These are phyloP conservation scores for Drosophila takahashii DNA, from an alignment of 1,140 invertebrate genomes.

Conservation along the genomic window DNA sequence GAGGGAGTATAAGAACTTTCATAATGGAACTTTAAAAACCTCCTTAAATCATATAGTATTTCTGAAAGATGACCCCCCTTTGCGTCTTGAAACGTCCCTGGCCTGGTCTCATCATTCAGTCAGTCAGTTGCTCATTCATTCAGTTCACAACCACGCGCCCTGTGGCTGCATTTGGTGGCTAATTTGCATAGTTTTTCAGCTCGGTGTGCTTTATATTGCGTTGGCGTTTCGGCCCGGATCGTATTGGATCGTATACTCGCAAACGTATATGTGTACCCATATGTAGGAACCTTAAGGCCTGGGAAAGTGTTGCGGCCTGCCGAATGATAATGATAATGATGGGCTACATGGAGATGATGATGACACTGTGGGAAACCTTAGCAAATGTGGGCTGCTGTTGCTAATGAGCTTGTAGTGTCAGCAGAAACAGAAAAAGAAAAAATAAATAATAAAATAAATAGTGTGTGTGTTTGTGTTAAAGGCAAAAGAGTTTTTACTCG, in stretches of 20 bases:
- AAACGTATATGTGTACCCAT: not conserved
- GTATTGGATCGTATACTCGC: constrained; percentile 5
- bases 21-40: not conserved
- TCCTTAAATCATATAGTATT: not conserved
- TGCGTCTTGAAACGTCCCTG: constrained; percentile 39
- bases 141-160: constrained; percentile 51
- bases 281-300: constrained; percentile 57
- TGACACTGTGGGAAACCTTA: constrained; percentile 81
- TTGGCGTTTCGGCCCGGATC: constrained; percentile 63
- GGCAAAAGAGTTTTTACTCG: constrained; percentile 17
- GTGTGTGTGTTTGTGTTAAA: not conserved
- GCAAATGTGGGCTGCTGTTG: constrained; percentile 70
- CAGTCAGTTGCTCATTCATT: constrained; percentile 36
- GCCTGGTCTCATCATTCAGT: constrained; percentile 30
- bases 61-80: constrained; percentile 7
- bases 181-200: constrained; percentile 74
- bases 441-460: not conserved
- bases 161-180: constrained; percentile 68
- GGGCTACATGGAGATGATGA: constrained; percentile 50
- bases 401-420: constrained; percentile 76
- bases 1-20: not conserved
- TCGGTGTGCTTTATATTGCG: constrained; percentile 47
- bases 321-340: constrained; percentile 38
- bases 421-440: constrained; percentile 36
- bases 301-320: constrained; percentile 69